A percentile compares a stretch with the other conserved stretches of the same genome.
Evolutionary conservation across 2,113 vertebrate genomes (phyloP).

Genomic region (Psittacula cyanocephala): DNA sequence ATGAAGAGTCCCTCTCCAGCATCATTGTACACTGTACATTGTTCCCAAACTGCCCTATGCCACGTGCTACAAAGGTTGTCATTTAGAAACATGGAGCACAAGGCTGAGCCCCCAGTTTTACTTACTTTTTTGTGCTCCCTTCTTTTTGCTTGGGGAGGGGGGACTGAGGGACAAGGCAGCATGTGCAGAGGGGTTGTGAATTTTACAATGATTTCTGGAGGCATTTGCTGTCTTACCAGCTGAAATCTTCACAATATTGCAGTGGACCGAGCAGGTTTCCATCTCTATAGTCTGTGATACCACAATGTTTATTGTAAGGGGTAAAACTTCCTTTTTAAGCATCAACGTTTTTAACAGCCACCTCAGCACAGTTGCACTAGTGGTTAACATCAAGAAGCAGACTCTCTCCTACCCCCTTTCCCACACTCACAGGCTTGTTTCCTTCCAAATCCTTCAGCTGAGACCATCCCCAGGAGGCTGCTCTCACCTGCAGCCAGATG

Average conservation of each 20-base stretch:
- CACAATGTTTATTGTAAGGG: fast-evolving
- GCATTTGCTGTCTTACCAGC: not conserved
- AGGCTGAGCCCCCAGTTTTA: not conserved
- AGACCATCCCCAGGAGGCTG: not conserved
- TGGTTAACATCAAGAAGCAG: not conserved
- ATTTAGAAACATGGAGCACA: fast-evolving
- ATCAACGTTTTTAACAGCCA: not conserved
- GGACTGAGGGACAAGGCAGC: not conserved
- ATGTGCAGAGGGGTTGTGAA: not conserved
- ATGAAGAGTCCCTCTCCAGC: not conserved
- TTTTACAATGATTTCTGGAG: not conserved
- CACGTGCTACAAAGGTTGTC: not conserved
- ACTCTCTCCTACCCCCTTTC: not conserved
- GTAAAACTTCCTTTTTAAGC: not conserved
- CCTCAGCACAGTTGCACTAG: not conserved
- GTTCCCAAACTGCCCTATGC: not conserved
- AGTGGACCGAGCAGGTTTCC: not conserved
- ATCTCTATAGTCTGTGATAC: not conserved
- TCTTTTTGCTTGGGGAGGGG: not conserved
- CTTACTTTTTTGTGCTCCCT: not conserved
- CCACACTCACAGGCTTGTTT: not conserved
- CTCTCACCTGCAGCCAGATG: not conserved
- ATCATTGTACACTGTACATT: not conserved
- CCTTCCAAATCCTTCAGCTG: not conserved
- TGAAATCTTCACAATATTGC: not conserved